Conservation (phyloP, 2,113 vertebrate species). For the Lathamus discolor region DNA sequence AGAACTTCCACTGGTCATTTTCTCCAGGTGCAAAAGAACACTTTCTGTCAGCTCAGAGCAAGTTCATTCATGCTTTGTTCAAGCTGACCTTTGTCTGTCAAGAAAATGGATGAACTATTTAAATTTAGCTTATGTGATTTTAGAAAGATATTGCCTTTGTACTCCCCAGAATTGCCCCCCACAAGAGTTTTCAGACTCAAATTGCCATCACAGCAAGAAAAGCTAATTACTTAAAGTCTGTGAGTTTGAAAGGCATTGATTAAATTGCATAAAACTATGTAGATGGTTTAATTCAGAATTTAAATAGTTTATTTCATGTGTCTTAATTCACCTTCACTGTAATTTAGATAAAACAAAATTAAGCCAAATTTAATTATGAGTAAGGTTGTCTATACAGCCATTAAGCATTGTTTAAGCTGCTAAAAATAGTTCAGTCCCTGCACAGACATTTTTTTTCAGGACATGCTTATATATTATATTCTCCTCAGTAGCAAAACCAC, state of each 20-base stretch:
- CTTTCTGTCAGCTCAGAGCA: neutral
- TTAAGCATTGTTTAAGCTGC: neutral
- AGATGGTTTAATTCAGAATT: neutral
- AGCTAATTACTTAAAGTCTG: neutral
- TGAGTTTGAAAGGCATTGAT: neutral
- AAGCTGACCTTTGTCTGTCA: neutral
- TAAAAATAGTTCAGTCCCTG: neutral
- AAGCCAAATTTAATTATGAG: neutral
- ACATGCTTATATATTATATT: neutral
- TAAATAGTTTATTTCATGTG: neutral
- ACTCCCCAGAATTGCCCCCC: neutral
- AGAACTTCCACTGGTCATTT: neutral
- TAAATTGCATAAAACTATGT: neutral
- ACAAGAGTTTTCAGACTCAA: neutral
- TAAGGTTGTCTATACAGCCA: neutral
- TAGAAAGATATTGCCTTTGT: neutral
- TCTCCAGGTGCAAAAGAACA: neutral
- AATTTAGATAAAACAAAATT: slow-evolving; percentile 6
- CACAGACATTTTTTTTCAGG: neutral
- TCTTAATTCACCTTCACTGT: slow-evolving; percentile 15
- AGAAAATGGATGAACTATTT: neutral
- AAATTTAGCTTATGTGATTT: neutral
- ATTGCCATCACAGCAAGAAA: neutral
- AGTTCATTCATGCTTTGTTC: neutral
- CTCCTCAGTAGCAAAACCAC: neutral